Base-by-base conservation (phyloP, 2,797 vertebrate species). In the Choloepus didactylus region DNA sequence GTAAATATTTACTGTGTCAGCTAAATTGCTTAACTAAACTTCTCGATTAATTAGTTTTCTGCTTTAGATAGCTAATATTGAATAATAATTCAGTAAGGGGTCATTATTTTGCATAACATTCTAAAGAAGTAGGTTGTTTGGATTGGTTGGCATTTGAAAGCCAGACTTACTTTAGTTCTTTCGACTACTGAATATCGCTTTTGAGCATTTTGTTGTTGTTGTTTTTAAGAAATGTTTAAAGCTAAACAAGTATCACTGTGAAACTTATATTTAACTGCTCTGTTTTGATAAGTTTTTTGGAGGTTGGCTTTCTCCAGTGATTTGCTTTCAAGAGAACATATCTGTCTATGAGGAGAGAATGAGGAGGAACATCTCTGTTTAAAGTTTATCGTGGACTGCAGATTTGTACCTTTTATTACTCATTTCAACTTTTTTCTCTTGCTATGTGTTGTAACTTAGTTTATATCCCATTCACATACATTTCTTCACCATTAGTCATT, bases 1-100 rank as follows among this genome's bases (percentile, higher is more conserved):
- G 88, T 96, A 92, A 97, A 97, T 97, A 96, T 97, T 97, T 95
- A 96, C 91, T 91, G 82, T 97, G 91, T 92, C 95, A 96, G 83
- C 91, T 91, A 90, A 79, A 91, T 94, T 95, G 96, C 96, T 94
- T 93, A 95, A 93, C 95, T 67, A 73, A 96, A 96, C 92, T 86
- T 89, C 60, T 62, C 92, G 67, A 94, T 91, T 95, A 95, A 80
- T 96, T 95, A 83, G 70, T 92, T 86, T 88, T 90, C 84, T 90
- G 87, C 93, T 92, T 93, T 86, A 94, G 88, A 72, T 92, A 82
- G 59, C 38, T 87, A 94, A 82, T 86, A 84, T 89, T 92, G 89
- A 93, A 83, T 92, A 91, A 89, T 93, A 89, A 92, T 94, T 95
- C 38, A 88, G 49, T 35, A 66, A 96, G 41, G 62, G 87, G 75